A percentile compares a stretch with the other conserved stretches of the same genome.
Evolutionary conservation across 2,113 vertebrate genomes (phyloP).

Genomic region (Dipodomys ordii): DNA sequence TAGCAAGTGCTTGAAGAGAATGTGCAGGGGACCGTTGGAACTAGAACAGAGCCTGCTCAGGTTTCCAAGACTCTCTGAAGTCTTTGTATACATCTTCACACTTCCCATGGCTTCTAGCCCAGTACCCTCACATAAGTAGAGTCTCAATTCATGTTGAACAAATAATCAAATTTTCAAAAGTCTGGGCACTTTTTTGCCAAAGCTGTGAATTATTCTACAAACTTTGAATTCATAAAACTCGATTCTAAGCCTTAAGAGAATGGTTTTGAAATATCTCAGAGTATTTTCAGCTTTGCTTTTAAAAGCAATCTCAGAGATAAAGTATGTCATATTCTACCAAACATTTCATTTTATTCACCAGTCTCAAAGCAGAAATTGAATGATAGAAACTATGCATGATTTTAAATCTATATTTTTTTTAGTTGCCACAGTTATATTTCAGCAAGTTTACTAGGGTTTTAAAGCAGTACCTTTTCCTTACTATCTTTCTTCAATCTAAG

Average conservation of each 20-base stretch:
- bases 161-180: conserved; percentile 46
- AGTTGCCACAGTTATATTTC: not conserved
- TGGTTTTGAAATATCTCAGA: conserved; percentile 45
- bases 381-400: conserved; percentile 7
- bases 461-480: not conserved
- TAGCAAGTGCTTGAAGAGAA: not conserved
- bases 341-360: not conserved
- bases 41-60: not conserved
- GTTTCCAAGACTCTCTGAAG: conserved; percentile 1
- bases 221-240: conserved; percentile 53
- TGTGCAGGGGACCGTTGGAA: not conserved
- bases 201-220: conserved; percentile 41
- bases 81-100: not conserved
- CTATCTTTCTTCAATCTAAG: not conserved
- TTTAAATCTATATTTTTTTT: conserved; percentile 28
- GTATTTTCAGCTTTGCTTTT: conserved; percentile 61
- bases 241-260: not conserved
- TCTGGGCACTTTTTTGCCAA: conserved; percentile 28
- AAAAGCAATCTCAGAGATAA: conserved; percentile 55
- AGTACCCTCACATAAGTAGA: not conserved
- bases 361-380: conserved; percentile 35
- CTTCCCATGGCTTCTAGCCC: not conserved
- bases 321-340: not conserved
- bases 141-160: not conserved
- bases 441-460: not conserved